Conservation (phyloP, 1,140 invertebrate species). For the Augochlora pura region DNA sequence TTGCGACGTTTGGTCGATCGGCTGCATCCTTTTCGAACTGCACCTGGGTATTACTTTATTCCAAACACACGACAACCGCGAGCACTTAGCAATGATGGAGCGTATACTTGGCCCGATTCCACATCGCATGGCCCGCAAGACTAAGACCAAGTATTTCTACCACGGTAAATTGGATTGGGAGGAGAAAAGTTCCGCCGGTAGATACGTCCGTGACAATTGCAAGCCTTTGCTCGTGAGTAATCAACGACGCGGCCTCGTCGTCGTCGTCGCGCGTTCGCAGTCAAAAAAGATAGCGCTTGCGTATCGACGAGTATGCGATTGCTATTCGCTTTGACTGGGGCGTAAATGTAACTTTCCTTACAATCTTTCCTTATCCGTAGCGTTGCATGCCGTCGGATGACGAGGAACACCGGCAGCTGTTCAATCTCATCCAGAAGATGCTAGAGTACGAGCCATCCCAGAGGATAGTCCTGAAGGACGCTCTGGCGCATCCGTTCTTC, state of each 20-base stretch:
- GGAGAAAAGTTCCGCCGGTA: slow-evolving; percentile 95
- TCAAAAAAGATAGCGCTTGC: no score
- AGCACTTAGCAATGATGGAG: slow-evolving; percentile 99
- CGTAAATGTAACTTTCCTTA: neutral
- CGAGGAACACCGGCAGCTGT: slow-evolving; percentile 94
- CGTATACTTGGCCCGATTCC: slow-evolving; percentile 97
- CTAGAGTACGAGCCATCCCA: slow-evolving; percentile 97
- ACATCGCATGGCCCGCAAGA: slow-evolving; percentile 97
- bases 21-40: slow-evolving; percentile 99
- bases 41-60: slow-evolving; percentile 99
- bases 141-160: slow-evolving; percentile 98
- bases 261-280: no score
- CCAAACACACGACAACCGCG: slow-evolving; percentile 99
- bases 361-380: slow-evolving; percentile 80
- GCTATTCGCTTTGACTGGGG: no score
- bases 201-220: slow-evolving; percentile 98
- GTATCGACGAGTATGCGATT: no score
- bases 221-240: slow-evolving; percentile 93
- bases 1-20: slow-evolving; percentile 99
- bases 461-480: slow-evolving; percentile 93
- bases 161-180: slow-evolving; percentile 97
- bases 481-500: slow-evolving; percentile 96
- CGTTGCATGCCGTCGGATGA: slow-evolving; percentile 94
- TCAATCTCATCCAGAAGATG: slow-evolving; percentile 97
- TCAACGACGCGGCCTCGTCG: neutral